These are phyloP conservation scores for Spodoptera litura DNA, from an alignment of 1,140 invertebrate species.

Conservation along the genomic window DNA sequence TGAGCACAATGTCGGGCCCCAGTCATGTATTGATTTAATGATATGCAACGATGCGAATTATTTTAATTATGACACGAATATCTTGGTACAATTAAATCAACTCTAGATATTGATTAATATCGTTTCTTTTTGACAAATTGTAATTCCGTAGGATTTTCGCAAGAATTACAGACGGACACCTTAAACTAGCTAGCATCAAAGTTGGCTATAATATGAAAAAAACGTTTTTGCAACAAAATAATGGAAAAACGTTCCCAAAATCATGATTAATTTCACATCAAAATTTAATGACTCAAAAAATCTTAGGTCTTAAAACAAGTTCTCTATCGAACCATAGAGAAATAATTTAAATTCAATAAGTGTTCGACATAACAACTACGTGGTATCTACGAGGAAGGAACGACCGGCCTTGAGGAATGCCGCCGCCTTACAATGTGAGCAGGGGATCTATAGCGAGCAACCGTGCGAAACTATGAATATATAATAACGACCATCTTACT, in stretches of 20 bases:
- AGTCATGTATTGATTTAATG: constrained; percentile 47
- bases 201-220: too few relatives aligned
- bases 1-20: constrained; percentile 29
- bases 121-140: too few relatives aligned
- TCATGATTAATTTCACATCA: not conserved
- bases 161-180: too few relatives aligned
- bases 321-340: constrained; percentile 17
- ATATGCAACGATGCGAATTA: constrained; percentile 29
- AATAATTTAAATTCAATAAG: constrained; percentile 50
- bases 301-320: not conserved
- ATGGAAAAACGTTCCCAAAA: not conserved
- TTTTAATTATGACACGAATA: constrained; percentile 24
- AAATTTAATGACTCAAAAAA: not conserved
- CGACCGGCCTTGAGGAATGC: constrained; percentile 78
- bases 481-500: not conserved
- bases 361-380: constrained; percentile 46
- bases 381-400: constrained; percentile 64
- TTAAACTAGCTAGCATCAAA: too few relatives aligned
- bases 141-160: too few relatives aligned
- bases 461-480: constrained; percentile 17
- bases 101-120: too few relatives aligned
- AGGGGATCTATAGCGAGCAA: constrained; percentile 15
- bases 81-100: not conserved
- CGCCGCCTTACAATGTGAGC: constrained; percentile 61
- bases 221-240: too few relatives aligned